These are phyloP conservation scores for Aplidium turbinatum DNA, from an alignment of 23 tunicate species.

Conservation along the genomic window DNA sequence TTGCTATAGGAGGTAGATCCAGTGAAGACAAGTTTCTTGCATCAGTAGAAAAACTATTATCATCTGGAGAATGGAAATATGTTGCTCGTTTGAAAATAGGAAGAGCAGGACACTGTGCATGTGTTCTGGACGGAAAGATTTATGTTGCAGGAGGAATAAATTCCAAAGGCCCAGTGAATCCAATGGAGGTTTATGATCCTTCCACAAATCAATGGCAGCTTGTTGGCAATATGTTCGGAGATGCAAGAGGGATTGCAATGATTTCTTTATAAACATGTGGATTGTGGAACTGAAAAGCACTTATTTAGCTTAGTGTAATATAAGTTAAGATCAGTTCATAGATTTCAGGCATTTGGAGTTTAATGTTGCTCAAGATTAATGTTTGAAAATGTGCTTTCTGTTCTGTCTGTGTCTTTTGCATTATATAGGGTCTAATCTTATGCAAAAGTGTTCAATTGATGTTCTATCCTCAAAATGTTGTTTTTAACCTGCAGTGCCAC, in stretches of 20 bases:
- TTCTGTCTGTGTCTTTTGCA: no score
- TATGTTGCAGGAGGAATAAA: slow-evolving; percentile 11
- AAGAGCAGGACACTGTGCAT: slow-evolving; percentile 26
- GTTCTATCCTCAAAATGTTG: no score
- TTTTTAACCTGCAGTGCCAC: no score
- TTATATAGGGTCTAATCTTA: no score
- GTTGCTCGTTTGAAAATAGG: slow-evolving; percentile 4
- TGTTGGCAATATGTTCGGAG: slow-evolving; percentile 12
- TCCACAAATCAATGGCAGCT: neutral
- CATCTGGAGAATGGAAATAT: neutral
- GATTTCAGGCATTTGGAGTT: no score
- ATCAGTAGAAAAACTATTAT: slow-evolving; percentile 12
- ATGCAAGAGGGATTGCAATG: slow-evolving; percentile 17
- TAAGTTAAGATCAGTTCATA: no score
- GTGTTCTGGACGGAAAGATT: slow-evolving; percentile 16
- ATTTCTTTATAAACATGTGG: no score
- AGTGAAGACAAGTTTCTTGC: neutral
- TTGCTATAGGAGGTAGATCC: slow-evolving; percentile 23
- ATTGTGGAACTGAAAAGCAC: no score
- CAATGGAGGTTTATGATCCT: slow-evolving; percentile 31
- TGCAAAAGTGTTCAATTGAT: no score
- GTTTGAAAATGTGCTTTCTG: no score
- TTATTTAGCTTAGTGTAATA: no score
- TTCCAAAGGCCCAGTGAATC: slow-evolving; percentile 4
- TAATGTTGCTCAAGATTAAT: no score